Conservation (phyloP, 2,113 vertebrate genomes). For the Anhinga rufa region DNA sequence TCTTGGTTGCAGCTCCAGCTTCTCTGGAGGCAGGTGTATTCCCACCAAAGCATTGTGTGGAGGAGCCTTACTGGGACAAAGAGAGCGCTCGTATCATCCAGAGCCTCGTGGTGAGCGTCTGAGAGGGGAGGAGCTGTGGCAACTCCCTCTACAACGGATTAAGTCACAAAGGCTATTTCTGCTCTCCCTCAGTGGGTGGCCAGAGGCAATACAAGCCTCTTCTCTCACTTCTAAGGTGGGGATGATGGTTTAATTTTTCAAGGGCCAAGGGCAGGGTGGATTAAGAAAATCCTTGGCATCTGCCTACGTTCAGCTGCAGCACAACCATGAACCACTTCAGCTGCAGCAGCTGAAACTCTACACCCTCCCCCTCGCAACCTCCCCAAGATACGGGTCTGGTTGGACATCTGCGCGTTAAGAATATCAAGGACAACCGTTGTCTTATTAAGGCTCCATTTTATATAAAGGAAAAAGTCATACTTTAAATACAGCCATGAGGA, state of each 20-base stretch:
- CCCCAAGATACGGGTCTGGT: accelerated
- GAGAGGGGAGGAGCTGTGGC: not conserved
- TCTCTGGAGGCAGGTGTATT: not conserved
- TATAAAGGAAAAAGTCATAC: conserved; percentile 22
- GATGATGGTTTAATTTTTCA: not conserved
- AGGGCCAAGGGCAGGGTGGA: not conserved
- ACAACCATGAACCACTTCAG: not conserved
- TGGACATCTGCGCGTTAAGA: not conserved
- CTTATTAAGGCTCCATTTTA: conserved; percentile 62
- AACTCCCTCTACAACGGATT: not conserved
- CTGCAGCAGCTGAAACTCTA: not conserved
- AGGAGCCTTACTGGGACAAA: not conserved
- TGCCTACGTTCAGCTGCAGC: accelerated
- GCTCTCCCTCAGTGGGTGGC: not conserved
- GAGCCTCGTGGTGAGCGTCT: not conserved
- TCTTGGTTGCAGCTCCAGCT: not conserved
- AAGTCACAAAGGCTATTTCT: not conserved
- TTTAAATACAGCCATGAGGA: conserved; percentile 30
- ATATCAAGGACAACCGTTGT: not conserved
- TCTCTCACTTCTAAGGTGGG: not conserved
- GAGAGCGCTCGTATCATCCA: accelerated
- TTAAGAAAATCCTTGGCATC: not conserved
- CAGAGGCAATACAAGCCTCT: not conserved
- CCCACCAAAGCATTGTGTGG: not conserved
- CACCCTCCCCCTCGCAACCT: not conserved